These are phyloP conservation scores for Elegia similella DNA, from an alignment of 2,888 invertebrate species.

Conservation along the genomic window DNA sequence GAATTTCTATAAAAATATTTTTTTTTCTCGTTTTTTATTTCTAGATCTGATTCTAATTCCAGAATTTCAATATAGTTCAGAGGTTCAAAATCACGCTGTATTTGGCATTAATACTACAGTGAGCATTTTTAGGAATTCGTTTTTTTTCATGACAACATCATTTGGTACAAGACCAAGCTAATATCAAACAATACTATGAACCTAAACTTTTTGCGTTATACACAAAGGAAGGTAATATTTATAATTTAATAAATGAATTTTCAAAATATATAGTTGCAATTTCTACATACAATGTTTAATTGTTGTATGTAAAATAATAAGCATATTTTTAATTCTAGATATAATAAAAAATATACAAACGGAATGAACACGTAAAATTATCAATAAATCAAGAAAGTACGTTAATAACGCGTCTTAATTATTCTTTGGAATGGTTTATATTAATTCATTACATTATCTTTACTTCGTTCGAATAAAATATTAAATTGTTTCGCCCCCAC, in stretches of 20 bases:
- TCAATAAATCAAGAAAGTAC: not conserved
- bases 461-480: not conserved
- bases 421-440: slow-evolving; percentile 8
- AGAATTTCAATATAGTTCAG: too few species aligned
- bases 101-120: slow-evolving; percentile 24
- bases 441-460: not conserved
- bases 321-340: not conserved
- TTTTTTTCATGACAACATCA: not conserved
- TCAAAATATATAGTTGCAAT: too few species aligned
- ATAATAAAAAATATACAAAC: not conserved
- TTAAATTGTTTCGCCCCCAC: not conserved
- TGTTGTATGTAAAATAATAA: not conserved
- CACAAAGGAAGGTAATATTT: too few species aligned
- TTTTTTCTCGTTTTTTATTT: too few species aligned
- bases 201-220: too few species aligned
- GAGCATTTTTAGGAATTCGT: slow-evolving; percentile 26
- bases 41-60: too few species aligned
- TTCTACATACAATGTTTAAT: too few species aligned
- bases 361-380: slow-evolving; percentile 4
- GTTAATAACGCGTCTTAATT: not conserved
- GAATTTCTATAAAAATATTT: too few species aligned
- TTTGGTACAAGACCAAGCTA: not conserved
- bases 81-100: too few species aligned
- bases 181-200: not conserved
- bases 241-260: too few species aligned